Base-by-base conservation (phyloP, 1,140 invertebrate genomes). In the Brachionus calyciflorus region DNA sequence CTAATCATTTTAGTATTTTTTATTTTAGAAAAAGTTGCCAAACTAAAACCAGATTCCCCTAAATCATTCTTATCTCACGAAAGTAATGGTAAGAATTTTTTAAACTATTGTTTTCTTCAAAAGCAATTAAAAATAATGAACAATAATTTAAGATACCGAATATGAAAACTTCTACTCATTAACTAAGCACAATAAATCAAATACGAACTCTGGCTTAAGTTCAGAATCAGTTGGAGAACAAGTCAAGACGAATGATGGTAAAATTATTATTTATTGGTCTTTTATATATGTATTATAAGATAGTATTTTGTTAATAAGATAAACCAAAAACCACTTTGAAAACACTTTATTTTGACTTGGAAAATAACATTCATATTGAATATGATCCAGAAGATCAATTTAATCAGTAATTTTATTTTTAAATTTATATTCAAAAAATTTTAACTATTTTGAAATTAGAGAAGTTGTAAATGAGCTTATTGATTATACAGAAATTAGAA, bases 141-240 rank as follows among this genome's bases (percentile, higher is more conserved):
- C 2, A 19, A 19, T 10, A 21, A 19, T 21, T 37, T 65, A 12
- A 73, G 69, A 73, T 30, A 73, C 28, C 40, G 30, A 37, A 4
- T 73, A 73, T 30, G 46, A 49, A 33, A 73, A 73, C 19, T 73
- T 73, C 17, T 73, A 73, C 33, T 37, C 40, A 6, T 24, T n/a
- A 21, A 12, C 28, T 46, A 17, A 26, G 6, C 5, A 24, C 9
- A 26, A 70, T 33, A 24, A 49, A 4, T 30, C 44, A 19, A 12
- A 24, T 57, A 12, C 53, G 3, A 28, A 10, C 19, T 57, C 53
- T 21, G 21, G 3, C 21, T 57, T 7, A 2, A 14, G 7, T 57
- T 9, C 17, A 28, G 53, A 28, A 14, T n/a, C n/a, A n/a, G n/a
- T n/a, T n/a, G n/a, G n/a, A n/a, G n/a, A n/a, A n/a, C n/a, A n/a